phyloP scores from a whole-genome alignment of 2,888 invertebrate species.

The Callosobruchus maculatus region DNA sequence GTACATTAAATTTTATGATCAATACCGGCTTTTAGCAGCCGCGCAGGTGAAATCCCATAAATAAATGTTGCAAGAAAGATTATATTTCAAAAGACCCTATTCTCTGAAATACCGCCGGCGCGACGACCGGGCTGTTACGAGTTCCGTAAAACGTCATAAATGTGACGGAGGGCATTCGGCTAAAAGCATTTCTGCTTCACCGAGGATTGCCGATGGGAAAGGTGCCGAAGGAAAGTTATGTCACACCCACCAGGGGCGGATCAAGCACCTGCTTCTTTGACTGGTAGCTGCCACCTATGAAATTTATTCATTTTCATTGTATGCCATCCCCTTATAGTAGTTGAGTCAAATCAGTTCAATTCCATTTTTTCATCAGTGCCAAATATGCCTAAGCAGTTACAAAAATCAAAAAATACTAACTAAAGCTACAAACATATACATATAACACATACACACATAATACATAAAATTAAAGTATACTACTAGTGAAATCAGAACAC shows the following conservation, averaged over 20 bases:
- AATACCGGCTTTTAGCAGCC: background rate
- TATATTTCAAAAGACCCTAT: background rate
- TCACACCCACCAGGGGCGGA: background rate
- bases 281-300: background rate
- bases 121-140: slow-evolving; percentile 28
- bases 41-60: background rate
- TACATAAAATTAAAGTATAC: too few species aligned
- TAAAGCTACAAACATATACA: too few species aligned
- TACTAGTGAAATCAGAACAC: too few species aligned
- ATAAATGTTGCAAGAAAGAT: background rate
- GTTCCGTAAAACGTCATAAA: slow-evolving; percentile 42
- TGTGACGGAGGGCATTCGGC: slow-evolving; percentile 44
- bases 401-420: too few species aligned
- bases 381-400: too few species aligned
- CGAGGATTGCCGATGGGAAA: slow-evolving; percentile 22
- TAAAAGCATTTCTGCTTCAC: slow-evolving; percentile 46
- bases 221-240: slow-evolving; percentile 2
- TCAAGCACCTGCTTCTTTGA: background rate
- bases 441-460: too few species aligned
- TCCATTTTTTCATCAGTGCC: too few species aligned
- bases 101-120: background rate
- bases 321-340: too few species aligned
- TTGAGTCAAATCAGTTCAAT: too few species aligned
- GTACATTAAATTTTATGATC: background rate
- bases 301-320: too few species aligned